Evolutionary conservation across 2,113 vertebrate species (phyloP).

Genomic region (Daubentonia madagascariensis): DNA sequence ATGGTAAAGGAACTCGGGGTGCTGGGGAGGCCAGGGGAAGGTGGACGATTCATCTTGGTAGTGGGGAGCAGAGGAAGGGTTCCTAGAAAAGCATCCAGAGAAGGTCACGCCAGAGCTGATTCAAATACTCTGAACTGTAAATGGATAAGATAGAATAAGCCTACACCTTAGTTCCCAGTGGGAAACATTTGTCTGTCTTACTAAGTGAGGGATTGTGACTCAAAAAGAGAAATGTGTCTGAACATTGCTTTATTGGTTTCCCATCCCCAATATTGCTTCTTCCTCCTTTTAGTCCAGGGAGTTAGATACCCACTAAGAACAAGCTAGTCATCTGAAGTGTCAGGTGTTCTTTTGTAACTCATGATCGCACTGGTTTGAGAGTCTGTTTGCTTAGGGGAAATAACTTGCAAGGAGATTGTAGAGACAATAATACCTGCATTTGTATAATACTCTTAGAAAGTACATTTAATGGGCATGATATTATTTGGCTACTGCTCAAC

Average conservation of each 20-base stretch:
- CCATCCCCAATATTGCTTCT: too few species aligned
- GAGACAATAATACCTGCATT: background rate
- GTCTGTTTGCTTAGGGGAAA: background rate
- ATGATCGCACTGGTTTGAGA: background rate
- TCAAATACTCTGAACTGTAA: background rate
- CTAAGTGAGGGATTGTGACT: background rate
- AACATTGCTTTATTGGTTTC: background rate
- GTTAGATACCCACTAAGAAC: background rate
- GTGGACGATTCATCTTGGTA: background rate
- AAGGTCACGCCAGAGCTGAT: background rate
- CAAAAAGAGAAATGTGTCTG: background rate
- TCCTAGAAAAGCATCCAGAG: background rate
- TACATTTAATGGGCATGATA: background rate
- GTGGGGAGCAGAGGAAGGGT: background rate
- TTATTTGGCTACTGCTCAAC: background rate
- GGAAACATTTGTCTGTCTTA: background rate
- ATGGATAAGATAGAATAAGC: background rate
- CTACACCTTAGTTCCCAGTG: background rate
- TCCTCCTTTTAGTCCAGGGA: background rate
- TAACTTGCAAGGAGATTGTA: background rate
- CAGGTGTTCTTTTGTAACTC: background rate
- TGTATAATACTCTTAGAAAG: background rate
- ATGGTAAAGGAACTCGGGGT: background rate
- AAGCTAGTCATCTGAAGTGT: background rate
- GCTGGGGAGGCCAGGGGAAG: background rate